phyloP scores from a whole-genome alignment of 2,888 invertebrate species.

The Erebia palarica region DNA sequence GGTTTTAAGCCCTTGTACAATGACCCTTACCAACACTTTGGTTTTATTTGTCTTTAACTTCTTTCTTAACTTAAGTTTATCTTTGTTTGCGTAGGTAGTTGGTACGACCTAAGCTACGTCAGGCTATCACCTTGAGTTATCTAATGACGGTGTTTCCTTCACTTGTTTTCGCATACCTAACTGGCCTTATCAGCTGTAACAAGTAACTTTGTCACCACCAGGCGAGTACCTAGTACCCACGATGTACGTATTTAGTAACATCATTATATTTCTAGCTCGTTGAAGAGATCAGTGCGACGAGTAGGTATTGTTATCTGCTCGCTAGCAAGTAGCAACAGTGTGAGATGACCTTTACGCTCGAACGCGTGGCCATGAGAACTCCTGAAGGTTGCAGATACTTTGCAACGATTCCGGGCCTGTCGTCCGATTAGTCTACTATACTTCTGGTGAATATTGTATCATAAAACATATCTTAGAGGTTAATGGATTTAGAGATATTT shows the following conservation, averaged over 20 bases:
- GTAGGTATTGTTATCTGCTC: slow-evolving; percentile 55
- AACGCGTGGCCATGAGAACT: slow-evolving; percentile 71
- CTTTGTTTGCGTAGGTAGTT: slow-evolving; percentile 23
- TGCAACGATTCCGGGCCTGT: slow-evolving; percentile 26
- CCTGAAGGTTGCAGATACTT: slow-evolving; percentile 68
- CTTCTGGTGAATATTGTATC: background rate
- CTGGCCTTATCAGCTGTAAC: slow-evolving; percentile 45
- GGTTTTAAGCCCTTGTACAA: too few relatives aligned
- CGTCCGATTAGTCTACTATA: slow-evolving; percentile 6
- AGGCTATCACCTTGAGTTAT: slow-evolving; percentile 47
- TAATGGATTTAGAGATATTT: slow-evolving; percentile 21
- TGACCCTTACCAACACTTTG: too few relatives aligned
- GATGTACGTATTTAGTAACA: background rate
- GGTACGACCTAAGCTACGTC: slow-evolving; percentile 28
- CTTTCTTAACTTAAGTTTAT: too few relatives aligned
- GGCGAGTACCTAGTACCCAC: slow-evolving; percentile 12
- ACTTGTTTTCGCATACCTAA: slow-evolving; percentile 48
- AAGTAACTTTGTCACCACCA: slow-evolving; percentile 37
- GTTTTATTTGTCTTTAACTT: slow-evolving; percentile 22
- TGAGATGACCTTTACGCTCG: slow-evolving; percentile 71
- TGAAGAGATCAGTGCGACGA: background rate
- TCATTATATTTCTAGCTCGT: slow-evolving; percentile 10
- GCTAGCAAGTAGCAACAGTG: slow-evolving; percentile 50
- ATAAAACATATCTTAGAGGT: background rate
- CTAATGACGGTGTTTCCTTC: slow-evolving; percentile 50